Evolutionary conservation across 2,113 vertebrate genomes (phyloP).

Genomic region (Misgurnus mizolepis): DNA sequence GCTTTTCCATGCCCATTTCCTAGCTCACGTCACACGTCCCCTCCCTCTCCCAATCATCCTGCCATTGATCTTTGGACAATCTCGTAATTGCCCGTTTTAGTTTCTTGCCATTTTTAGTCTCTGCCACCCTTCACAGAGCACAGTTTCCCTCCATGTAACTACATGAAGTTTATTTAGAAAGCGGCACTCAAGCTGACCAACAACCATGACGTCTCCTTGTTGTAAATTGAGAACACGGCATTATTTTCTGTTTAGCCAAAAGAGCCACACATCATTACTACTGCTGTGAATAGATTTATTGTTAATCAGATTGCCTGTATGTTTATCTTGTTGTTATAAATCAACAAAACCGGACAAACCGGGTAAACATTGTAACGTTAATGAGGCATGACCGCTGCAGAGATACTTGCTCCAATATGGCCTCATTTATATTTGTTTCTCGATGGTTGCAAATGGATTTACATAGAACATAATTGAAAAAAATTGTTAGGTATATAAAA

Average conservation of each 20-base stretch:
- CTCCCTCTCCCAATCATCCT: neutral
- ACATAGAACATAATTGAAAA: slow-evolving; percentile 32
- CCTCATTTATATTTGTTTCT: slow-evolving; percentile 49
- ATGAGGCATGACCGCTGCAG: slow-evolving; percentile 40
- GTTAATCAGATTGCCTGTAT: slow-evolving; percentile 30
- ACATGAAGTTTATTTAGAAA: slow-evolving; percentile 4
- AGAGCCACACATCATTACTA: slow-evolving; percentile 8
- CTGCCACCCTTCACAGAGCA: slow-evolving; percentile 20
- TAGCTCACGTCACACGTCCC: slow-evolving; percentile 45
- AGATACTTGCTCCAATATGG: slow-evolving; percentile 49
- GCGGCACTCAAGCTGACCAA: slow-evolving; percentile 24
- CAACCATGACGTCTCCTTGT: slow-evolving; percentile 14
- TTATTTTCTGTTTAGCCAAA: neutral
- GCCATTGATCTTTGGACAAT: slow-evolving; percentile 21
- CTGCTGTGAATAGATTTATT: slow-evolving; percentile 39
- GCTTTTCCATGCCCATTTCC: no score
- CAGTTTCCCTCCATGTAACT: neutral
- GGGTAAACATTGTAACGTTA: slow-evolving; percentile 33
- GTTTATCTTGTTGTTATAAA: slow-evolving; percentile 33
- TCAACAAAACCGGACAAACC: slow-evolving; percentile 28
- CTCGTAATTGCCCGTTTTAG: slow-evolving; percentile 18
- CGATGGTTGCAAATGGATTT: slow-evolving; percentile 35
- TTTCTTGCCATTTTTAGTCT: slow-evolving; percentile 30
- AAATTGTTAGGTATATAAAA: slow-evolving; percentile 20
- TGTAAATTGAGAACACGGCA: slow-evolving; percentile 16